phyloP scores from a whole-genome alignment of 1,140 invertebrate species.

The Atta cephalotes region DNA sequence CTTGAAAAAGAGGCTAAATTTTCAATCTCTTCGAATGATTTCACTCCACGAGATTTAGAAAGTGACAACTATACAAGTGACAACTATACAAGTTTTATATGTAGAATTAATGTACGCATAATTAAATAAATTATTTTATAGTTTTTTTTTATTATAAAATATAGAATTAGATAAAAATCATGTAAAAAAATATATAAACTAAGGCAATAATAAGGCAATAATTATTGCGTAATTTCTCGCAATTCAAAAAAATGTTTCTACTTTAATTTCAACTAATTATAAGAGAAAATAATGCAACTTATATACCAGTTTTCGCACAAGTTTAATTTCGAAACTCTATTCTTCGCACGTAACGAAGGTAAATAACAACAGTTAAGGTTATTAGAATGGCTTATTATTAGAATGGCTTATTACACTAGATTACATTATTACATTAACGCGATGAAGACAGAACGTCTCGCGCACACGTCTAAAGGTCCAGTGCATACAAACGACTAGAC shows the following conservation, averaged over 20 bases:
- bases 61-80: too few relatives aligned
- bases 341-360: slow-evolving; percentile 4
- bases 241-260: background rate
- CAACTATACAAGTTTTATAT: too few relatives aligned
- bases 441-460: background rate
- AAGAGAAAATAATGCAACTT: background rate
- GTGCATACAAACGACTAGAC: background rate
- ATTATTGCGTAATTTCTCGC: background rate
- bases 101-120: too few relatives aligned
- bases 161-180: too few relatives aligned
- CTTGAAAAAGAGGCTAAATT: too few relatives aligned
- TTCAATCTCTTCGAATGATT: too few relatives aligned
- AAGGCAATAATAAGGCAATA: background rate
- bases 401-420: background rate
- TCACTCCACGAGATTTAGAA: too few relatives aligned
- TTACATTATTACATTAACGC: background rate
- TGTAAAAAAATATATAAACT: background rate
- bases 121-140: too few relatives aligned
- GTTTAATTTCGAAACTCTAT: background rate
- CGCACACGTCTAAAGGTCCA: background rate
- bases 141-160: too few relatives aligned
- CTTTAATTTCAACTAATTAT: background rate
- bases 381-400: background rate
- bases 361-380: slow-evolving; percentile 15
- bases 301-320: too few relatives aligned